A percentile compares a stretch with the other conserved stretches of the same genome.
These are phyloP conservation scores for Nothocercus nigrocapillus DNA, from an alignment of 2,113 vertebrate species.

Conservation along the genomic window DNA sequence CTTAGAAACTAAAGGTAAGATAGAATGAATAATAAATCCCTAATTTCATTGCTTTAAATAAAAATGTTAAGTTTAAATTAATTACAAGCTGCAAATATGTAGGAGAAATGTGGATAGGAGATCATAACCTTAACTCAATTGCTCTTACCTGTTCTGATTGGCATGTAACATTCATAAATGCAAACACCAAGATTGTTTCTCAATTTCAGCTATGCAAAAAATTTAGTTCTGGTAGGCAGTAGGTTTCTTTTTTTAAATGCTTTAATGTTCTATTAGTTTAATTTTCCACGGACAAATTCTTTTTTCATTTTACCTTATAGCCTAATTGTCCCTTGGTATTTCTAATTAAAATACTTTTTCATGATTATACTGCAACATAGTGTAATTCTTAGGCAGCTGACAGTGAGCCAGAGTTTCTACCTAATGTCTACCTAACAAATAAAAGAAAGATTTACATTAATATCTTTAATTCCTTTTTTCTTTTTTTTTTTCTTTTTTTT, in stretches of 20 bases:
- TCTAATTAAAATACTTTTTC: conserved; percentile 53
- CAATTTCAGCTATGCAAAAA: conserved; percentile 51
- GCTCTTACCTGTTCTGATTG: neutral
- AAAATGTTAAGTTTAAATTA: neutral
- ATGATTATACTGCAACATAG: conserved; percentile 40
- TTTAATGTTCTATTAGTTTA: conserved; percentile 72
- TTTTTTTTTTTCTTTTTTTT: conserved; percentile 6
- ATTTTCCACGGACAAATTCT: conserved; percentile 44
- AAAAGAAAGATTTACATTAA: conserved; percentile 7
- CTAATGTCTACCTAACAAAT: neutral
- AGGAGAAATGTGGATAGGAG: neutral
- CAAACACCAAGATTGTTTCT: conserved; percentile 29
- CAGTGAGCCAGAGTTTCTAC: conserved; percentile 21
- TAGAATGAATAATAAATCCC: neutral
- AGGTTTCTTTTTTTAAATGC: conserved; percentile 12
- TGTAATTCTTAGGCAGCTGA: conserved; percentile 14
- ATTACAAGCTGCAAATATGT: neutral
- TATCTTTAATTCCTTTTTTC: neutral
- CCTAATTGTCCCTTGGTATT: conserved; percentile 62
- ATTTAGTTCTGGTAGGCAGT: conserved; percentile 52
- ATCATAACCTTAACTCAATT: neutral
- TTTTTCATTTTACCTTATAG: conserved; percentile 55
- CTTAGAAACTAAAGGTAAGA: neutral
- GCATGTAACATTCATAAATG: conserved; percentile 46
- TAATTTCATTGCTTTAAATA: conserved; percentile 12